Base-by-base conservation (phyloP, 1,140 invertebrate species). In the Anastrepha obliqua region DNA sequence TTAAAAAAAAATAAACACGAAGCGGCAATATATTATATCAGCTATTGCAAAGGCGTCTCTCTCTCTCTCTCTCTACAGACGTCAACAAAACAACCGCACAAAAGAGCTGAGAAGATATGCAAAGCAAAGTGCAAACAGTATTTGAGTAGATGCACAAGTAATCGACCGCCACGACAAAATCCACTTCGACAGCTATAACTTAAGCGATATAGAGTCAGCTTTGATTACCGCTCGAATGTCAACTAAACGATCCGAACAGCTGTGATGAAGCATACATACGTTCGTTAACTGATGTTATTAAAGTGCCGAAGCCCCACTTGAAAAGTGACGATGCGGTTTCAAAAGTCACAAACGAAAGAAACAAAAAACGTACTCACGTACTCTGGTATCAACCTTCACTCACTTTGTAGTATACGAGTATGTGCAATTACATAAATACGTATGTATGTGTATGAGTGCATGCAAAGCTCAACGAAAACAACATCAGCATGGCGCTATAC, bases 161-260 rank as follows among this genome's bases (percentile, higher is more conserved):
- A 20, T 11, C 13, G 39, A 29, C 39, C 4, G 4, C 20, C 65
- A 44, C 65, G 39, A 70, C 8, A 39, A 42, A 2, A 70, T 70
- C 39, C 65, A 70, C 65, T 70, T 70, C 4, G 7, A 42, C 0
- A 70, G 39, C 3, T 70, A 29, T 13, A 6, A 70, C 65, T 70
- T 4, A 1, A 74, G 44, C 70, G 17, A 47, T 51, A 51, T 74
- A 9, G 29, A 29, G 44, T 74, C 44, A n/a, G 70, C 70, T 74
- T 74, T 74, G 70, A 74, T 74, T 47, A 74, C 44, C 70, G 42
- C 42, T 74, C 29, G 70, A 74, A 74, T 74, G n/a, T 74, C 70
- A 74, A 74, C 70, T 74, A 42, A 74, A 51, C 17, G n/a, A 74
- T 29, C 42, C 15, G 17, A 74, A 74, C 44, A 74, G 70, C 70